phyloP scores from a whole-genome alignment of 2,888 invertebrate genomes.

The Euspilapteryx auroguttella region DNA sequence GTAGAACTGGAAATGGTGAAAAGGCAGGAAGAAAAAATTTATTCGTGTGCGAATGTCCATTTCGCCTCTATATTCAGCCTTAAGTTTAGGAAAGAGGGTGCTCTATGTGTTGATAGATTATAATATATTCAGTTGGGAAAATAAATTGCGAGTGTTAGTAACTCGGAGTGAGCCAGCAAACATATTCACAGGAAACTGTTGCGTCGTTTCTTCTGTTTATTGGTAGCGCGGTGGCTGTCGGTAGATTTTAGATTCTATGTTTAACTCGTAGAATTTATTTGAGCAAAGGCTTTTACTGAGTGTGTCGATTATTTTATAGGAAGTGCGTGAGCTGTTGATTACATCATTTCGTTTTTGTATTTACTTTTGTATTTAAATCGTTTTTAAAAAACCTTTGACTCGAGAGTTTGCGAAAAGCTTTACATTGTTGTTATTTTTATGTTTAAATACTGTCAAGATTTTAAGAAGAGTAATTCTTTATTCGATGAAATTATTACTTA shows the following conservation, averaged over 20 bases:
- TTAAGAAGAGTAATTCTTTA: too few relatives aligned
- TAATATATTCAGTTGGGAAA: conserved; percentile 61
- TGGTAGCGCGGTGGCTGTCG: conserved; percentile 31
- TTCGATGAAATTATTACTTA: too few relatives aligned
- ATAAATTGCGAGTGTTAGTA: conserved; percentile 61
- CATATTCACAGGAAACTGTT: conserved; percentile 58
- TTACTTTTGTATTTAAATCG: too few relatives aligned
- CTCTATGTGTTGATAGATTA: conserved; percentile 30
- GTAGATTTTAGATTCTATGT: conserved; percentile 21
- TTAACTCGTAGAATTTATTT: conserved; percentile 8
- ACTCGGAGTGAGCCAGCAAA: conserved; percentile 57
- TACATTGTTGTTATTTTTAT: too few relatives aligned
- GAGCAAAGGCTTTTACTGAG: conserved; percentile 22
- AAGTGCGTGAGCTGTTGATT: too few relatives aligned
- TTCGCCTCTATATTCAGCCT: conserved; percentile 25
- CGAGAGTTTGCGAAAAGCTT: too few relatives aligned
- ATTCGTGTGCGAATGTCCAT: conserved; percentile 34
- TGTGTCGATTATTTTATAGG: conserved; percentile 37
- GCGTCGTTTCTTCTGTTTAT: conserved; percentile 44
- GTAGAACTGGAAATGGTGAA: conserved; percentile 25
- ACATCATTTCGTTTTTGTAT: too few relatives aligned
- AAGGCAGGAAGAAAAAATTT: conserved; percentile 18
- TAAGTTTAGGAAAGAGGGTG: conserved; percentile 24
- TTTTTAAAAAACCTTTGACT: too few relatives aligned
- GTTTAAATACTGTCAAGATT: too few relatives aligned